Conservation (phyloP, 2,888 invertebrate genomes). For the Octodonta nipae region DNA sequence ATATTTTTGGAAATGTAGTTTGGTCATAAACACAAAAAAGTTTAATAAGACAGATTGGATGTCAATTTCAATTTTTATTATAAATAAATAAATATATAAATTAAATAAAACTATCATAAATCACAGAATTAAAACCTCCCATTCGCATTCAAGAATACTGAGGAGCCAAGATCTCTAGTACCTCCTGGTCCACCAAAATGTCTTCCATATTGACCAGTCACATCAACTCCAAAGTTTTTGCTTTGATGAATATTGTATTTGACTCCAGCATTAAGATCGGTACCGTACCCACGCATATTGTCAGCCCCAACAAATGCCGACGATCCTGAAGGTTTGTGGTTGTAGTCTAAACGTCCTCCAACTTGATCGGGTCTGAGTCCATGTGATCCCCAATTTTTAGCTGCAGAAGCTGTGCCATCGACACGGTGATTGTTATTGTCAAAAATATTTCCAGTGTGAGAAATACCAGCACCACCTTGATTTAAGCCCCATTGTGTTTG, state of each 20-base stretch:
- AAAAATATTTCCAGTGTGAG: conserved; percentile 19
- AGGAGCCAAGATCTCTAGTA: conserved; percentile 14
- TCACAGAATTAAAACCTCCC: conserved; percentile 7
- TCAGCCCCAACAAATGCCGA: conserved; percentile 17
- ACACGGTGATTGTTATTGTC: conserved; percentile 17
- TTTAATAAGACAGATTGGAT: no score
- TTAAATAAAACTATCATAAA: no score
- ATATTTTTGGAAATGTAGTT: no score
- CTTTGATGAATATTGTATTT: conserved; percentile 15
- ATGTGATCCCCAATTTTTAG: conserved; percentile 18
- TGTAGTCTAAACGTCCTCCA: conserved; percentile 20
- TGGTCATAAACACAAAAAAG: no score
- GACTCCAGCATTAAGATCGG: conserved; percentile 18
- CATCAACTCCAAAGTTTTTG: conserved; percentile 17
- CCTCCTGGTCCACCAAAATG: conserved; percentile 20
- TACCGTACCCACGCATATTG: conserved; percentile 17
- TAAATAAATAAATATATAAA: no score
- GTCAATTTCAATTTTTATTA: no score
- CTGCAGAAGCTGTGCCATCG: conserved; percentile 18
- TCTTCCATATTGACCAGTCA: conserved; percentile 18
- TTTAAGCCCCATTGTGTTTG: conserved; percentile 10
- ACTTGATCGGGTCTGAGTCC: conserved; percentile 18
- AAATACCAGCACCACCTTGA: conserved; percentile 8
- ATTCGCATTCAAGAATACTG: conserved; percentile 9
- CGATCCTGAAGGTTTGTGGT: conserved; percentile 20